A percentile compares a stretch with the other conserved stretches of the same genome.
Evolutionary conservation across 2,797 vertebrate species (phyloP).

Genomic region (Garrulus glandarius): DNA sequence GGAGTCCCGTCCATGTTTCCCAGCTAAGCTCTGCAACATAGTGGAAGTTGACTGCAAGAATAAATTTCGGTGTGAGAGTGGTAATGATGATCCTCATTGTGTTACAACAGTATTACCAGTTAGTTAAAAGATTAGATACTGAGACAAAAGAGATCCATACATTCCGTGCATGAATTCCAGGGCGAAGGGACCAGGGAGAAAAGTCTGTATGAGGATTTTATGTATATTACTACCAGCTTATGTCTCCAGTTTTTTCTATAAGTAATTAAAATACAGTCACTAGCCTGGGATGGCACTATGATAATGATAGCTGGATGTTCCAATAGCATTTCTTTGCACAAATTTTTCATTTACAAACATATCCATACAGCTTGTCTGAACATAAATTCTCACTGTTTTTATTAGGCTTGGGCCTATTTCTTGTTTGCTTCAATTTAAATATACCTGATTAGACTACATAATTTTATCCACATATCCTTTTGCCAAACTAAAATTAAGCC

Average conservation of each 20-base stretch:
- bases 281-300: background rate
- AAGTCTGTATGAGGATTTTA: background rate
- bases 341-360: background rate
- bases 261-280: background rate
- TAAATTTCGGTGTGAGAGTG: constrained; percentile 87
- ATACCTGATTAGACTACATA: background rate
- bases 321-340: background rate
- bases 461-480: background rate
- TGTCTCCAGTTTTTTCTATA: background rate
- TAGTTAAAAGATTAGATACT: background rate
- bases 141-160: background rate
- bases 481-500: background rate
- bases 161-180: background rate
- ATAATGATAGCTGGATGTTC: background rate
- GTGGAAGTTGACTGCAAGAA: constrained; percentile 80
- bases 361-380: background rate
- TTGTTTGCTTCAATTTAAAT: background rate
- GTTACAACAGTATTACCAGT: background rate
- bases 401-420: background rate
- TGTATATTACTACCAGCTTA: background rate
- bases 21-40: constrained; percentile 82
- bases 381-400: background rate
- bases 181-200: background rate
- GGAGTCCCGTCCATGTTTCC: constrained; percentile 79
- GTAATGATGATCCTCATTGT: constrained; percentile 59